Conservation (phyloP, 2,797 vertebrate genomes). For the Hafferia zeledoni region DNA sequence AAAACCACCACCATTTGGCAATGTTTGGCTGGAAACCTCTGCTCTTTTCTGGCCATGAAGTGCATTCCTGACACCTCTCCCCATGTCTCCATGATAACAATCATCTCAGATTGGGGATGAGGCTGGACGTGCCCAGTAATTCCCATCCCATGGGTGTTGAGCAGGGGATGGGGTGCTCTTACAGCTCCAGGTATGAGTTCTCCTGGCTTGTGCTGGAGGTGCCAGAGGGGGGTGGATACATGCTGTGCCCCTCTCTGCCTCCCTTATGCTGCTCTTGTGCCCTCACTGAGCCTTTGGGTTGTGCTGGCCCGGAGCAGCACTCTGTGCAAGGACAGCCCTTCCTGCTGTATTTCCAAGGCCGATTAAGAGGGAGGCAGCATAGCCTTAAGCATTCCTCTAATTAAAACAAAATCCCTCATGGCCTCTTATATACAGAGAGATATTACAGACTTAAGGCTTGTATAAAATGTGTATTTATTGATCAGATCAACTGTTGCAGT, state of each 20-base stretch:
- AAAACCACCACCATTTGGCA: neutral
- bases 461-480: conserved; percentile 9
- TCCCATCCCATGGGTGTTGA: neutral
- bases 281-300: neutral
- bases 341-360: neutral
- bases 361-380: neutral
- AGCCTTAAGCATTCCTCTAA: conserved; percentile 35
- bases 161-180: neutral
- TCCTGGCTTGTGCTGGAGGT: rapidly evolving
- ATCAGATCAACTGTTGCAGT: neutral
- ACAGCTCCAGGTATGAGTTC: neutral
- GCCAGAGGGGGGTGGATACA: neutral
- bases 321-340: neutral
- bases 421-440: neutral
- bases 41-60: neutral
- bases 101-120: neutral
- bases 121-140: neutral
- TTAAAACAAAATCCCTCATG: conserved; percentile 44
- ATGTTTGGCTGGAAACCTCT: neutral
- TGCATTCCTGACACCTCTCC: neutral
- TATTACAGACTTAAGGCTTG: neutral
- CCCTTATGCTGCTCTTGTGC: neutral
- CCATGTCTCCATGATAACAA: neutral
- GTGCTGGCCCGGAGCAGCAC: neutral
- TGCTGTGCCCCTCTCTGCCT: neutral